Percentiles rank a stretch among this genome's conserved stretches.
Conservation (phyloP, 2,888 invertebrate genomes). For the Lasius platythorax region DNA sequence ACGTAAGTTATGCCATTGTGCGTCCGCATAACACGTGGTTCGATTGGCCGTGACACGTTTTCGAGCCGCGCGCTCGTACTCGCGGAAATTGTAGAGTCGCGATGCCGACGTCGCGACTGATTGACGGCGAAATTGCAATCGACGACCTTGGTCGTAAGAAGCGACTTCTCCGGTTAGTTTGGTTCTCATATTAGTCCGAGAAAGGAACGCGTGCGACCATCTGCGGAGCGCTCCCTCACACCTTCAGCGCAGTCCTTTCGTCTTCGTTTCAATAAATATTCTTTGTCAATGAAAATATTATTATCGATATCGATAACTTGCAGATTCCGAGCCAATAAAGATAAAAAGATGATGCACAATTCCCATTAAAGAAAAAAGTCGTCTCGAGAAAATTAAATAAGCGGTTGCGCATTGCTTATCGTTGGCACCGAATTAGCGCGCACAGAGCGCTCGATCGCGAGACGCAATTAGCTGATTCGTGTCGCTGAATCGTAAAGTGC, state of each 20-base stretch:
- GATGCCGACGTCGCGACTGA: conserved; percentile 50
- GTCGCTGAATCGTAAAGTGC: conserved; percentile 50
- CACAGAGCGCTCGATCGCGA: conserved; percentile 54
- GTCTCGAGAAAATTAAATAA: not conserved
- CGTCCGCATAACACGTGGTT: conserved; percentile 52
- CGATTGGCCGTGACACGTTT: conserved; percentile 69
- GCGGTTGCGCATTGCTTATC: conserved; percentile 53
- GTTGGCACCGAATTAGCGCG: conserved; percentile 62
- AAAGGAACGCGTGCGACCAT: not conserved
- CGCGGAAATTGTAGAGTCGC: conserved; percentile 32
- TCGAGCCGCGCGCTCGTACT: conserved; percentile 20
- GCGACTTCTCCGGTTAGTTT: not conserved
- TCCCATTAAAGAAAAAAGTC: not conserved
- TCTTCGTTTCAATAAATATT: not conserved
- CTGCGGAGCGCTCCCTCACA: no score
- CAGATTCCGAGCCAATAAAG: not conserved
- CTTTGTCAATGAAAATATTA: not conserved
- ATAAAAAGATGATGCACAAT: not conserved
- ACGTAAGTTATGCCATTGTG: conserved; percentile 48
- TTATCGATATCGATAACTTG: not conserved
- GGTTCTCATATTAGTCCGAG: not conserved
- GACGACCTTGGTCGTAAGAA: conserved; percentile 13
- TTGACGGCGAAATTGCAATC: conserved; percentile 51
- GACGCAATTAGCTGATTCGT: conserved; percentile 62
- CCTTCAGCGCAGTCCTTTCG: no score